Conservation (phyloP, 2,113 vertebrate genomes). For the Anguilla rostrata region DNA sequence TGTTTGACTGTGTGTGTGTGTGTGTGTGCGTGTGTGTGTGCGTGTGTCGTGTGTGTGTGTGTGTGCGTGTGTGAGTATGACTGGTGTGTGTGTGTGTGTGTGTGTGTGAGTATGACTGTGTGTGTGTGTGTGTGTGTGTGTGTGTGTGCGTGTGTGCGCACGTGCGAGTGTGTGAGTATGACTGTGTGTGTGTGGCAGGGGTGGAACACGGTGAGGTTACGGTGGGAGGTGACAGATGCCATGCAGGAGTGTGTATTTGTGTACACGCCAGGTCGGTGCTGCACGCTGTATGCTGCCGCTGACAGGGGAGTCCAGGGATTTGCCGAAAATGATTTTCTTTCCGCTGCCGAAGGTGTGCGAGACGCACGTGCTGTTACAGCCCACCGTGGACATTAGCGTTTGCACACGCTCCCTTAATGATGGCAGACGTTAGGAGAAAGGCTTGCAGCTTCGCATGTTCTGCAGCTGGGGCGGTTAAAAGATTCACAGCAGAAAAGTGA, state of each 20-base stretch:
- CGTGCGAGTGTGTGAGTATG: neutral
- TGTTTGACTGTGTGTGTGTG: too few relatives aligned
- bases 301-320: neutral
- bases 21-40: too few relatives aligned
- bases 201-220: neutral
- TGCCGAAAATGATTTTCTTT: neutral
- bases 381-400: neutral
- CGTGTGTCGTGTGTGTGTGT: too few relatives aligned
- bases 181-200: neutral
- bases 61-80: too few relatives aligned
- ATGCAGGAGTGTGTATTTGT: neutral
- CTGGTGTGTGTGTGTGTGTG: neutral
- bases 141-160: neutral
- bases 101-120: too few relatives aligned
- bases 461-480: neutral
- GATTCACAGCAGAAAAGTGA: neutral
- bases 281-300: neutral
- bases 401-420: neutral
- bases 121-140: too few relatives aligned
- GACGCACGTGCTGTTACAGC: neutral
- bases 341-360: neutral
- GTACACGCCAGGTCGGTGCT: neutral
- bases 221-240: neutral
- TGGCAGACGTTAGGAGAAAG: neutral
- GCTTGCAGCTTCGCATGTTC: neutral